These are phyloP conservation scores for Protonemura montana DNA, from an alignment of 2,888 invertebrate genomes.

Conservation along the genomic window DNA sequence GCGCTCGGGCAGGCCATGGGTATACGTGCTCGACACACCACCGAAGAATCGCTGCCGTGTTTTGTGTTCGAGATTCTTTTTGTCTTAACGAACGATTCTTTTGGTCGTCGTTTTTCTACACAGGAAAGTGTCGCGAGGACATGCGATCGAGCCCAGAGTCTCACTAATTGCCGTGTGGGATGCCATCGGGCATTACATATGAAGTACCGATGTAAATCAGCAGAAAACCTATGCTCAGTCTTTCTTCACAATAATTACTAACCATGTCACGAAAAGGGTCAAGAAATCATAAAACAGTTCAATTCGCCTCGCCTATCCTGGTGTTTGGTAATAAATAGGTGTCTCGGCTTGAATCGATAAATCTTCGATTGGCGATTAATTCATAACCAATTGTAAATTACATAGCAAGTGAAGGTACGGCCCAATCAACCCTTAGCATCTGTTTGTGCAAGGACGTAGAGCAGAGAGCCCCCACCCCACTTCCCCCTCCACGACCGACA, in stretches of 20 bases:
- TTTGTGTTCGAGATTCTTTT: not conserved
- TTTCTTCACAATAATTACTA: not conserved
- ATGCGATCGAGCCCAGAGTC: not conserved
- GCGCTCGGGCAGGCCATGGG: not conserved
- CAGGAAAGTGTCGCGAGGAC: not conserved
- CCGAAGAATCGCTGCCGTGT: not conserved
- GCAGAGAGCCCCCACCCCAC: not conserved
- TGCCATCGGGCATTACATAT: not conserved
- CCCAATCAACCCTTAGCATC: not conserved
- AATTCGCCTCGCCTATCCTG: not conserved
- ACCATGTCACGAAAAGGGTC: not conserved
- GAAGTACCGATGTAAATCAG: not conserved
- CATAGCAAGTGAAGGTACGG: not conserved
- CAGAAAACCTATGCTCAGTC: not conserved
- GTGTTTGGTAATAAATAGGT: not conserved
- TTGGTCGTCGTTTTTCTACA: not conserved
- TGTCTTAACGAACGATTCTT: not conserved
- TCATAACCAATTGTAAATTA: slow-evolving; percentile 1
- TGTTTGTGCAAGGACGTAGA: not conserved
- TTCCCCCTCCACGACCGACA: not conserved
- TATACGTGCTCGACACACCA: not conserved
- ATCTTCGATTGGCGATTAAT: not conserved
- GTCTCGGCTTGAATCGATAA: not conserved
- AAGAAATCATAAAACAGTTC: not conserved
- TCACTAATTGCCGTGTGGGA: not conserved